Evolutionary conservation across 2,113 vertebrate genomes (phyloP), one percentile per base, ranked within the genome.

Genomic region (Serinus canaria): DNA sequence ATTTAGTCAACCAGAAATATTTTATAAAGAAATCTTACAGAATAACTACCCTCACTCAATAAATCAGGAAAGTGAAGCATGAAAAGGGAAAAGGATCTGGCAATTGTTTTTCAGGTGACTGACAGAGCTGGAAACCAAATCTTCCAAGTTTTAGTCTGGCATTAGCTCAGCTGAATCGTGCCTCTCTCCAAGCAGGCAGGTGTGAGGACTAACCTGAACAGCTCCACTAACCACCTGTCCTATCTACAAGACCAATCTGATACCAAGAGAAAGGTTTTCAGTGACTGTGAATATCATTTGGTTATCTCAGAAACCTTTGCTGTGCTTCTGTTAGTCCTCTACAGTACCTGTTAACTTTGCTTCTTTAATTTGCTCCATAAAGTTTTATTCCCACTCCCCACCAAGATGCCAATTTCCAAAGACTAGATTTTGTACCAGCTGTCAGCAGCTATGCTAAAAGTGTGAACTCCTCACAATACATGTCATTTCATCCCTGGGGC

Each of bases 261-360:
- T 33, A 41, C 2, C 0, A 1, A 78, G 46, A 52, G 35, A 33
- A 92, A 85, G 50, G 9, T 4, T 83, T 72, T 85, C 16, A 31
- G 39, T 52, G 47, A 20, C 35, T 85, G 75, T 41, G 31, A 53
- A 0, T 5, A 17, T 10, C 2, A 11, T 66, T 91, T 41, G 11
- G 6, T 60, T 12, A 18, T 83, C 22, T 53, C n/a, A 30, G 49
- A 67, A 91, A 79, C 31, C 20, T 73, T 64, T 90, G 4, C 4
- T 80, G 41, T 83, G 25, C 12, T 85, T 60, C 37, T 75, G 1
- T 35, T 50, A 39, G 35, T 60, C 8, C 10, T 58, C 33, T 49
- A 27, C 2, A 0, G 5, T 50, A 68, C 7, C 31, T 16, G 35
- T 63, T 35, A 67, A 8, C 12, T 63, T 17, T 0, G 2, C 59